phyloP scores from a whole-genome alignment of 2,113 vertebrate species.

The Promerops cafer region DNA sequence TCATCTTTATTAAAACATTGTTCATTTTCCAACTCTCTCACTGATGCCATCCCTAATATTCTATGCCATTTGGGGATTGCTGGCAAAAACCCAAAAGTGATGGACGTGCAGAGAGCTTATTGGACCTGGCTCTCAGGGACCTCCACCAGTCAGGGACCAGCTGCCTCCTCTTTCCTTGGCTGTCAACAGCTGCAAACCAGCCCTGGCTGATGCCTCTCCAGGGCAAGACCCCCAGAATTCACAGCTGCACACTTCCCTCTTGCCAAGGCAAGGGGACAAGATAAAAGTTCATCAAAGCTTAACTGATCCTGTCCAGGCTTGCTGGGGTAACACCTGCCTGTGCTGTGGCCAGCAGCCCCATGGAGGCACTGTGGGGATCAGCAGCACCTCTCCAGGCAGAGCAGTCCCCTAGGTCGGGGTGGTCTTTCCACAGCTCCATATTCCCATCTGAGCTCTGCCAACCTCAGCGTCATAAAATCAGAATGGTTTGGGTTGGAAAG shows the following conservation, averaged over 20 bases:
- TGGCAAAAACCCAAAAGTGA: too few species aligned
- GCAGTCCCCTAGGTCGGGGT: background rate
- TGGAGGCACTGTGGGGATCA: background rate
- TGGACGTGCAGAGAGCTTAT: too few species aligned
- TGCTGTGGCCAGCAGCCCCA: background rate
- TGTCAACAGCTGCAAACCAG: background rate
- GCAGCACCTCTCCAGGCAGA: background rate
- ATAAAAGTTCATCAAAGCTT: background rate
- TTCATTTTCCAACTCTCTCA: too few species aligned
- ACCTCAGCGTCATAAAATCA: background rate
- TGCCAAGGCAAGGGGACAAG: background rate
- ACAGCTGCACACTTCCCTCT: background rate
- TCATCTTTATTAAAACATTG: too few species aligned
- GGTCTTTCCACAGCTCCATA: background rate
- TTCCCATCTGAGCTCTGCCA: background rate
- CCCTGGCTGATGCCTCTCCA: background rate
- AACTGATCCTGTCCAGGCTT: accelerated
- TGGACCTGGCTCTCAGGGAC: too few species aligned
- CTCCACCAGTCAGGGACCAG: background rate
- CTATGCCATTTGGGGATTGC: too few species aligned
- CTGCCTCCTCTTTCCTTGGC: background rate
- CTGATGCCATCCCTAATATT: too few species aligned
- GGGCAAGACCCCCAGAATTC: background rate
- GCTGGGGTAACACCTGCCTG: background rate
- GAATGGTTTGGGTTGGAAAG: background rate